phyloP scores from a whole-genome alignment of 2,113 vertebrate species.

The Corvus cornix region DNA sequence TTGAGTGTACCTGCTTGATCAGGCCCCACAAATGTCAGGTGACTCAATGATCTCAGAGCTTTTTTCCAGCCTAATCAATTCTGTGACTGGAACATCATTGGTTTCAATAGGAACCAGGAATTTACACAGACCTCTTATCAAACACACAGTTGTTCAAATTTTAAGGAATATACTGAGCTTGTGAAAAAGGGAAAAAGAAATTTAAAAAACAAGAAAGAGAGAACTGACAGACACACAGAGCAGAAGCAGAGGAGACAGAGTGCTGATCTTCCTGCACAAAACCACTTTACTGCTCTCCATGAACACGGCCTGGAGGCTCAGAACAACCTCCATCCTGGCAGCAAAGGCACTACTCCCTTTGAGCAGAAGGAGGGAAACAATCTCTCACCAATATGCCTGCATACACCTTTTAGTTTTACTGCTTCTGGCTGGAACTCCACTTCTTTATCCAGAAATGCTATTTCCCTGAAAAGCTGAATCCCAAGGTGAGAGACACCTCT shows the following conservation, averaged over 20 bases:
- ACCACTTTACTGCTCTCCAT: background rate
- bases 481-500: accelerated
- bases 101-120: background rate
- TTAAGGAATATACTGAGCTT: background rate
- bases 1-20: background rate
- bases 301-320: background rate
- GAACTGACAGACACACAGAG: background rate
- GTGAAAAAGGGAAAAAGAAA: background rate
- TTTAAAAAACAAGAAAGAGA: background rate
- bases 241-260: background rate
- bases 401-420: background rate
- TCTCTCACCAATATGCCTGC: accelerated
- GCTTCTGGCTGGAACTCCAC: background rate
- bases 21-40: background rate
- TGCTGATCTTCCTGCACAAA: background rate
- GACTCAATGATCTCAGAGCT: background rate
- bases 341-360: background rate
- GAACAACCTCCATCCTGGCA: background rate
- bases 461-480: background rate
- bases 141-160: background rate
- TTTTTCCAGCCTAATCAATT: background rate
- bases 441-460: background rate
- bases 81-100: background rate
- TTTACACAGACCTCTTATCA: background rate
- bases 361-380: background rate